A percentile compares a stretch with the other conserved stretches of the same genome.
phyloP scores from a whole-genome alignment of 2,113 vertebrate species.

The Epinephelus cyanopodus region DNA sequence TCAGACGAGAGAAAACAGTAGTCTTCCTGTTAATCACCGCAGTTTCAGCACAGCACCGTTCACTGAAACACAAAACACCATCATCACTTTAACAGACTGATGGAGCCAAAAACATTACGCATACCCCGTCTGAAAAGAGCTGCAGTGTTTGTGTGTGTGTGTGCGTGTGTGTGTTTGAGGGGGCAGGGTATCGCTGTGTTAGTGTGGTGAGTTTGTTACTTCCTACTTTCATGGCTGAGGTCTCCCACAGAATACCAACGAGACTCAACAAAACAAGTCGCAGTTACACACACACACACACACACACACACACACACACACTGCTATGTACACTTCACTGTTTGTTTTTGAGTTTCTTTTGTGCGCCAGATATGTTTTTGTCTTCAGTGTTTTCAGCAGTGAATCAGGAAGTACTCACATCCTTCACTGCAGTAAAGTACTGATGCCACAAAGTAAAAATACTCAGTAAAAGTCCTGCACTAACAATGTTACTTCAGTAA shows the following conservation, averaged over 20 bases:
- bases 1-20: too few species aligned
- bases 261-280: too few species aligned
- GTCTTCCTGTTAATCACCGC: too few species aligned
- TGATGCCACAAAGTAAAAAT: not conserved
- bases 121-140: too few species aligned
- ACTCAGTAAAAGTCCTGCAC: not conserved
- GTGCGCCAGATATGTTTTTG: not conserved
- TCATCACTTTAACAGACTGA: too few species aligned
- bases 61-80: too few species aligned
- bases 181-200: not conserved
- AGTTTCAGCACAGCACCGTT: too few species aligned
- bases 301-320: constrained; percentile 9
- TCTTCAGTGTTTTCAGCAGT: not conserved
- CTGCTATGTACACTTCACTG: too few species aligned
- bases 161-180: constrained; percentile 10
- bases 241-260: constrained; percentile 53
- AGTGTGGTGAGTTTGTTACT: not conserved
- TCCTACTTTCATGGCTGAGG: constrained; percentile 39
- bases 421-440: not conserved
- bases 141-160: too few species aligned
- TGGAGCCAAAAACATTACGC: too few species aligned
- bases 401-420: not conserved
- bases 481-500: too few species aligned
- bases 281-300: constrained; percentile 7
- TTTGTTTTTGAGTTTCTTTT: too few species aligned